Conservation (phyloP, 2,888 invertebrate genomes). For the Aporophyla nigra region DNA sequence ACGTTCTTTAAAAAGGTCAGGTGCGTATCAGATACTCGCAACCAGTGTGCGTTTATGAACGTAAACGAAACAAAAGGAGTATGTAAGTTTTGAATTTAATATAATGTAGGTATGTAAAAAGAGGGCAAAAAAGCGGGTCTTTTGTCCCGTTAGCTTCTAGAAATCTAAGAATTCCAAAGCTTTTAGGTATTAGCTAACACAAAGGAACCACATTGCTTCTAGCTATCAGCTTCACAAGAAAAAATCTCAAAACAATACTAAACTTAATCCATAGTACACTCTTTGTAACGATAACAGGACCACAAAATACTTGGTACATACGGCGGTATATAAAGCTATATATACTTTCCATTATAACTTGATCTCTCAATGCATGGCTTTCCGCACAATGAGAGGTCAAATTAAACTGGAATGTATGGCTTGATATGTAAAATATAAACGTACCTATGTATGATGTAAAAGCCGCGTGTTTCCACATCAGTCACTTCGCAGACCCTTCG, state of each 20-base stretch:
- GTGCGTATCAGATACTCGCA: too few relatives aligned
- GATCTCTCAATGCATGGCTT: background rate
- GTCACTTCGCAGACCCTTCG: slow-evolving; percentile 39
- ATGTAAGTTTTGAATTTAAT: too few relatives aligned
- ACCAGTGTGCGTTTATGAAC: too few relatives aligned
- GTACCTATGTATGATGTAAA: slow-evolving; percentile 7
- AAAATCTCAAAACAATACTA: slow-evolving; percentile 29
- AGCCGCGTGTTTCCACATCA: slow-evolving; percentile 44
- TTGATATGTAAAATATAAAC: background rate
- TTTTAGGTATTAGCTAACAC: background rate
- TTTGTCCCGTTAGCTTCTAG: background rate
- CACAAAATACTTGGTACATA: slow-evolving; percentile 3
- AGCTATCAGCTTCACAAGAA: background rate
- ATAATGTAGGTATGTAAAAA: too few relatives aligned
- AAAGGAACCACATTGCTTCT: slow-evolving; percentile 8
- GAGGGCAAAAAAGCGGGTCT: background rate
- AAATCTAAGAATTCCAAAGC: background rate
- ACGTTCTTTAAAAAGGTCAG: too few relatives aligned
- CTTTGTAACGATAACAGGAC: slow-evolving; percentile 14
- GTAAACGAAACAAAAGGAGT: too few relatives aligned
- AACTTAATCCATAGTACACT: background rate
- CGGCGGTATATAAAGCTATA: background rate
- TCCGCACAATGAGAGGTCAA: background rate
- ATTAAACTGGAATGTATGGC: background rate
- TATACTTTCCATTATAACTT: background rate